phyloP scores from a whole-genome alignment of 2,113 vertebrate species.

The Lepisosteus osseus region DNA sequence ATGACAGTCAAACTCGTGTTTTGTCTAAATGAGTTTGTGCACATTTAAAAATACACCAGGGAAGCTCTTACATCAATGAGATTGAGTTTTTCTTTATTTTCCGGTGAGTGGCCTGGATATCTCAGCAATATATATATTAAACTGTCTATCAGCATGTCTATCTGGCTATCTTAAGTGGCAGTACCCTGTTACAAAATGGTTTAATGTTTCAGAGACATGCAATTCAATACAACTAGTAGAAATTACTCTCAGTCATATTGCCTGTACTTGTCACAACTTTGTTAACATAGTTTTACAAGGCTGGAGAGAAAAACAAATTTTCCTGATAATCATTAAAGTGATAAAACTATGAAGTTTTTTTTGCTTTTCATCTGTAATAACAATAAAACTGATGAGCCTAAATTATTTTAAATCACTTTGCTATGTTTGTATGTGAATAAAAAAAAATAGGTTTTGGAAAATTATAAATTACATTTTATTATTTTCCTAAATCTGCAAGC shows the following conservation, averaged over 20 bases:
- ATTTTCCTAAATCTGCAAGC: no score
- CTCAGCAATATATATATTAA: constrained; percentile 58
- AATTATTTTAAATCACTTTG: no score
- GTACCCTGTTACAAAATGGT: constrained; percentile 63
- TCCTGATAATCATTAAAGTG: background rate
- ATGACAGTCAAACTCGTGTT: background rate
- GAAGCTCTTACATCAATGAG: background rate
- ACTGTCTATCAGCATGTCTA: constrained; percentile 58
- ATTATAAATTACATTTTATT: no score
- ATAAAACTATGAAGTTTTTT: no score
- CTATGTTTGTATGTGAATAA: no score
- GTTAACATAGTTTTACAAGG: background rate
- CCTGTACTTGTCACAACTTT: constrained; percentile 55
- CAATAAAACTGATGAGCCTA: no score
- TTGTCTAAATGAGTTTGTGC: background rate
- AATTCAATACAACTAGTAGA: constrained; percentile 65
- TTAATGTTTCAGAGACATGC: constrained; percentile 65
- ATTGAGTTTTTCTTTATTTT: constrained; percentile 22
- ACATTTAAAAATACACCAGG: constrained; percentile 5
- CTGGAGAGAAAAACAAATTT: background rate
- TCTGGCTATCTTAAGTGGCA: constrained; percentile 72
- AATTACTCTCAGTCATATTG: constrained; percentile 56
- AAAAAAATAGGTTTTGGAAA: no score
- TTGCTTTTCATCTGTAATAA: no score
- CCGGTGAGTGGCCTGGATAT: constrained; percentile 29